A percentile compares a stretch with the other conserved stretches of the same genome.
Evolutionary conservation across 2,888 invertebrate species (phyloP).

Genomic region (Chydorus sphaericus): DNA sequence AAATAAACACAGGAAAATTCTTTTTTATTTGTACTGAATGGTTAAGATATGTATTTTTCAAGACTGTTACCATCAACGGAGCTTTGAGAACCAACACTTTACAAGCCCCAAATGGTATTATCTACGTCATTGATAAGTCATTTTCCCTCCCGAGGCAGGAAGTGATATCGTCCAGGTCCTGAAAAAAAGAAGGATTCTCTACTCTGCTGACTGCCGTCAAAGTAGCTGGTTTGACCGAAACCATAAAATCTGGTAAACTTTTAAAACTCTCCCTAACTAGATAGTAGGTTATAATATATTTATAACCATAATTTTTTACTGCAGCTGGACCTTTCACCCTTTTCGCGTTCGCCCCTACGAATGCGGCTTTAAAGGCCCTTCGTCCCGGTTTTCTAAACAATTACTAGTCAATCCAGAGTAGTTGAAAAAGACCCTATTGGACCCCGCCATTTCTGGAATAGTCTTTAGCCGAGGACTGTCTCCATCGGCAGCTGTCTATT

Average conservation of each 20-base stretch:
- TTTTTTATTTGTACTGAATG: too few species aligned
- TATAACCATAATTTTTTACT: too few species aligned
- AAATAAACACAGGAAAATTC: too few species aligned
- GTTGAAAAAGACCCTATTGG: conserved; percentile 14
- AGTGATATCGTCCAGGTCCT: conserved; percentile 1
- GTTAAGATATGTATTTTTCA: too few species aligned
- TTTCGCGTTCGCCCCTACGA: conserved; percentile 16
- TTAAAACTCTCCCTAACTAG: too few species aligned
- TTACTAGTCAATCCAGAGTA: conserved; percentile 2
- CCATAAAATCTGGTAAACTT: too few species aligned
- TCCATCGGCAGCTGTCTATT: too few species aligned
- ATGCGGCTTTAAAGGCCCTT: conserved; percentile 14
- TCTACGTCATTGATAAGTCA: conserved; percentile 14
- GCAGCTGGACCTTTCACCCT: conserved; percentile 15
- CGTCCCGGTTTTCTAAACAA: background rate
- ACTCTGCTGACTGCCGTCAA: background rate
- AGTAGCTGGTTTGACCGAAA: background rate
- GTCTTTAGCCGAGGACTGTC: conserved; percentile 18
- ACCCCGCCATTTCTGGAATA: conserved; percentile 16
- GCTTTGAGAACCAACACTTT: too few species aligned
- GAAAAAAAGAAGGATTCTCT: background rate
- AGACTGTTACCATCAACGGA: too few species aligned
- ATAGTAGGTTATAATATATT: too few species aligned
- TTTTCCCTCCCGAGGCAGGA: conserved; percentile 7
- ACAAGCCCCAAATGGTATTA: conserved; percentile 18